Evolutionary conservation across 1,140 invertebrate genomes (phyloP), one percentile per base, ranked within the genome.

Genomic region (Brachionus rubens): DNA sequence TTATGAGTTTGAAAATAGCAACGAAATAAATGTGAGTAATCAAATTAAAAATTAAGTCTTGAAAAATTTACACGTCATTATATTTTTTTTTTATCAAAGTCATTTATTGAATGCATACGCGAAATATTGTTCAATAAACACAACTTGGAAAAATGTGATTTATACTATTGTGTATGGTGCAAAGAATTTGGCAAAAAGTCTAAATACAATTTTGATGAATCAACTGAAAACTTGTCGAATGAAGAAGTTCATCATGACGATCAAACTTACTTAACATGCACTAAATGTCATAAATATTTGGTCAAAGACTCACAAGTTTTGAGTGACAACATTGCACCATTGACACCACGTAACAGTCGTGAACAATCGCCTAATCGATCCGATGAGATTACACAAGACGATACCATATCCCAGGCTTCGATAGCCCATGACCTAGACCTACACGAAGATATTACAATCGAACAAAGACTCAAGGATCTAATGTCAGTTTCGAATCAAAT

Each of bases 121-220:
- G n/a, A 43, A 65, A 26, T 65, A 43, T 43, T 65, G 43, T 65
- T 65, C 19, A 65, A 65, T 24, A 24, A 65, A 65, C 19, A 43
- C 9, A 65, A 65, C n/a, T 24, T 65, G 12, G 33, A 43, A 41
- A 65, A 65, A 43, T 65, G 36, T 43, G 59, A 65, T 24, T 43
- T 65, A 14, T 65, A 65, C 19, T 65, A 1, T 43, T 65, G 59
- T 43, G n/a, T 12, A 10, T 65, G 59, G 59, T 65, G 59, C 36
- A 65, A 65, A 14, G 59, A 65, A 43, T 65, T 65, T 65, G 40
- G 21, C n/a, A 65, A 65, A 46, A 65, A 65, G n/a, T 65, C 59
- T 7, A 41, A 36, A n/a, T 65, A 43, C 43, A 24, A 9, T 7
- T 21, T 65, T 4, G 59, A 65, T 26, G 59, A 65, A 9, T 65